Conservation (phyloP, 2,113 vertebrate genomes). For the Neogale vison region DNA sequence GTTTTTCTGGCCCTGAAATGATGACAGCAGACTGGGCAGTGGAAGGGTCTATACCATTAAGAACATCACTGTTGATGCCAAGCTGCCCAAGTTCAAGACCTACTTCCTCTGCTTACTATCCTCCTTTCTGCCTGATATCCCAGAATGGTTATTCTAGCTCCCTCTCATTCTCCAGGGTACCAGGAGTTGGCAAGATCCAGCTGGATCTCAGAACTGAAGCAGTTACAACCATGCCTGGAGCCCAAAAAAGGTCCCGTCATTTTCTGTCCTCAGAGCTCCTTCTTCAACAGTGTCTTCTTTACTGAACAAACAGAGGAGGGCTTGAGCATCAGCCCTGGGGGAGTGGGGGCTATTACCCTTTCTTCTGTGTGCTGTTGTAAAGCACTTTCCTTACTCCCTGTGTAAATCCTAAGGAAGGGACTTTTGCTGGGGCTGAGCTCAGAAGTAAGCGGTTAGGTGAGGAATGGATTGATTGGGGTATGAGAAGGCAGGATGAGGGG, state of each 20-base stretch:
- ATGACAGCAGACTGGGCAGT: no score
- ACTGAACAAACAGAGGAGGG: background rate
- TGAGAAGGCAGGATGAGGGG: background rate
- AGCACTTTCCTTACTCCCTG: background rate
- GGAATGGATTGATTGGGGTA: background rate
- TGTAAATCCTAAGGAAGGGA: background rate
- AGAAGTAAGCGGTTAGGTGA: background rate
- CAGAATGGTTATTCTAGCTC: rapidly evolving
- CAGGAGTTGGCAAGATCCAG: no score
- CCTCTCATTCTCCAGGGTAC: no score
- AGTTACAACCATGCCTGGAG: background rate
- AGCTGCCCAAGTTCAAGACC: background rate
- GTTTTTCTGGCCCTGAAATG: background rate
- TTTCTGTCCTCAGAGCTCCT: background rate
- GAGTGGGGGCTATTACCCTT: rapidly evolving
- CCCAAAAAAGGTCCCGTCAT: background rate
- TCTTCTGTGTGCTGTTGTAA: no score
- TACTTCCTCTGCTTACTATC: rapidly evolving
- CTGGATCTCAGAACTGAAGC: background rate
- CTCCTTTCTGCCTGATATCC: background rate
- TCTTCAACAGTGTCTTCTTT: background rate
- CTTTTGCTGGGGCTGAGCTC: background rate
- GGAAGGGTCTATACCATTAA: no score
- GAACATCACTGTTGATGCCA: background rate
- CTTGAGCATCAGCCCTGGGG: background rate